Evolutionary conservation across 2,113 vertebrate genomes (phyloP).

Genomic region (Pangasianodon gigas): DNA sequence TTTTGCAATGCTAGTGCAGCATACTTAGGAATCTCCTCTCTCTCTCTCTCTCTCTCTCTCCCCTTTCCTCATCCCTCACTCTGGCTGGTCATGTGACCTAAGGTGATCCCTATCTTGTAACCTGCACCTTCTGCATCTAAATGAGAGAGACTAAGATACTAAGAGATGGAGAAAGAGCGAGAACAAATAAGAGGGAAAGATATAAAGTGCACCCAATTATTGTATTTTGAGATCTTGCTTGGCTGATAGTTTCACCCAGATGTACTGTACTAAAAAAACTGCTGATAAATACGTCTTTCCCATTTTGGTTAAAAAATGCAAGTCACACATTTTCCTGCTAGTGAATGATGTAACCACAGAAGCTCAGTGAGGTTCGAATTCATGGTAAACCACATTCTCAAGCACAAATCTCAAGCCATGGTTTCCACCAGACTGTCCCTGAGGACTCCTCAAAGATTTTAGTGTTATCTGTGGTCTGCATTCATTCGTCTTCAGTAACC

Average conservation of each 20-base stretch:
- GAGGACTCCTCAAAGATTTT: neutral
- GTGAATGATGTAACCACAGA: neutral
- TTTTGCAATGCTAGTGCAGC: neutral
- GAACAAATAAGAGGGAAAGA: neutral
- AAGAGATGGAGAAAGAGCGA: slow-evolving; percentile 34
- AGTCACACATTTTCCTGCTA: neutral
- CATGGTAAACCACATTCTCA: neutral
- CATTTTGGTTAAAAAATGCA: neutral
- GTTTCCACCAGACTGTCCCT: neutral
- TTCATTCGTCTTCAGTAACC: neutral
- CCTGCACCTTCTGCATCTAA: slow-evolving; percentile 45
- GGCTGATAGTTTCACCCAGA: neutral
- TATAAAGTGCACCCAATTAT: neutral
- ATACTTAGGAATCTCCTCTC: neutral
- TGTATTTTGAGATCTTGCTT: neutral
- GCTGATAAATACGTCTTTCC: neutral
- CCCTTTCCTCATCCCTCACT: neutral
- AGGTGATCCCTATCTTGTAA: slow-evolving; percentile 61
- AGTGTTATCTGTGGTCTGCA: neutral
- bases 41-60: neutral
- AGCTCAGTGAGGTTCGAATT: neutral
- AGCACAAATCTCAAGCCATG: neutral
- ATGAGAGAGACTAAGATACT: slow-evolving; percentile 29
- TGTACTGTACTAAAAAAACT: neutral
- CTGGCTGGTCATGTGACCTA: slow-evolving; percentile 49